Percentiles rank a stretch among this genome's conserved stretches.
These are phyloP conservation scores for Rhodeus uyekii DNA, from an alignment of 2,797 vertebrate genomes.

Conservation along the genomic window DNA sequence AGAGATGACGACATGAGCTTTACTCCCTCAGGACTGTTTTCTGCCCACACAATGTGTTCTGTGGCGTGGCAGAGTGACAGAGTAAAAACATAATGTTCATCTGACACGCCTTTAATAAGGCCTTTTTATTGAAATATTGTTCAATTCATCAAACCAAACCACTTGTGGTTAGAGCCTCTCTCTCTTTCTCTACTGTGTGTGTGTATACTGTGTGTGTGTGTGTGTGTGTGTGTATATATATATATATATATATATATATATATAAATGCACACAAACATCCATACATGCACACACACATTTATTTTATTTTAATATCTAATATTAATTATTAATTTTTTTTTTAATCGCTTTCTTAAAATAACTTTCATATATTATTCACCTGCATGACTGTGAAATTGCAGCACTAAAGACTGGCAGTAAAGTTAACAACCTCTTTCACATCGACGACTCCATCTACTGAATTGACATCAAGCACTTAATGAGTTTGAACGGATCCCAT, in stretches of 20 bases:
- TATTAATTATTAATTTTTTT: no score
- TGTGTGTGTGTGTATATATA: not conserved
- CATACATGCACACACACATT: no score
- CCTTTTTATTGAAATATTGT: conserved; percentile 9
- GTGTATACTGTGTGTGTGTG: not conserved
- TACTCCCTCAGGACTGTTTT: conserved; percentile 35
- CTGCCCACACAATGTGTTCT: conserved; percentile 18
- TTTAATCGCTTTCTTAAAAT: not conserved
- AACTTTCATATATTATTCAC: not conserved
- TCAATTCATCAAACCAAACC: conserved; percentile 23
- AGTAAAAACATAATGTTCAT: conserved; percentile 41
- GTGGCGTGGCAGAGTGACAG: conserved; percentile 8
- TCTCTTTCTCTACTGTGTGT: not conserved
- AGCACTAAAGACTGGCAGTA: conserved; percentile 7
- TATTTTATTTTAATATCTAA: no score
- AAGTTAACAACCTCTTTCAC: conserved; percentile 35
- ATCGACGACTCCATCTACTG: conserved; percentile 4
- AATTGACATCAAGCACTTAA: conserved; percentile 29
- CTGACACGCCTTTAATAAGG: conserved; percentile 11
- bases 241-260: not conserved
- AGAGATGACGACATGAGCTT: conserved; percentile 33
- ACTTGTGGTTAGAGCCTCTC: not conserved
- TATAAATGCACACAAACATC: not conserved
- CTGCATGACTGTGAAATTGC: conserved; percentile 17
- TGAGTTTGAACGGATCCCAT: conserved; percentile 42